phyloP scores from a whole-genome alignment of 64 coral and sea anemone genomes.

The Montipora sp. region DNA sequence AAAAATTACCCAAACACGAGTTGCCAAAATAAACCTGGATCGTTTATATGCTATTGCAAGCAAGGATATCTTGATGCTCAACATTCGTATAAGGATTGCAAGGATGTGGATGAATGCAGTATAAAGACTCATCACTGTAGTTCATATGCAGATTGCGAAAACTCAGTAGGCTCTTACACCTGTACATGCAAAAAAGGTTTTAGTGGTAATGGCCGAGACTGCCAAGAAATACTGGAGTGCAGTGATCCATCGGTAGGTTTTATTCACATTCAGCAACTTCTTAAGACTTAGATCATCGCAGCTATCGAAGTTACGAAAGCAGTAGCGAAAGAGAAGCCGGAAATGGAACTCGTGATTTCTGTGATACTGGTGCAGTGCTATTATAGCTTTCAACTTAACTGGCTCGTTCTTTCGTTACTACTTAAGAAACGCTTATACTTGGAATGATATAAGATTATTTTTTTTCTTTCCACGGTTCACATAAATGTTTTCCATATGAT shows the following conservation, averaged over 20 bases:
- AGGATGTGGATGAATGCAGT: background rate
- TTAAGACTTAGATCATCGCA: too few species aligned
- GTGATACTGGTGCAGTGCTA: too few species aligned
- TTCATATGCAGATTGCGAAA: background rate
- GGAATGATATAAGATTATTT: too few species aligned
- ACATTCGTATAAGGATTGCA: background rate
- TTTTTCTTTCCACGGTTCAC: too few species aligned
- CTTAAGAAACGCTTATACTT: too few species aligned
- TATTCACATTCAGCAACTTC: too few species aligned
- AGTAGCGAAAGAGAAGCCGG: too few species aligned
- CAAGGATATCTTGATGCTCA: background rate
- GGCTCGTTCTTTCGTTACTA: too few species aligned
- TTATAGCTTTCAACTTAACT: too few species aligned
- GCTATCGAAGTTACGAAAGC: too few species aligned
- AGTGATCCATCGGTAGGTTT: background rate
- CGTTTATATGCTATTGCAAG: background rate
- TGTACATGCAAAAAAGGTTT: slow-evolving; percentile 13
- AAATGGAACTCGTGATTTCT: too few species aligned
- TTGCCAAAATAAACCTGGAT: background rate
- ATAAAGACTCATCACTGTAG: background rate
- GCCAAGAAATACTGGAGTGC: background rate
- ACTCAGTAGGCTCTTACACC: background rate
- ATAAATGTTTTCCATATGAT: too few species aligned
- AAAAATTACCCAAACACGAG: background rate
- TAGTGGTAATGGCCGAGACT: background rate